Base-by-base conservation (phyloP, 2,797 vertebrate species). In the Platyrinchus mystaceus region DNA sequence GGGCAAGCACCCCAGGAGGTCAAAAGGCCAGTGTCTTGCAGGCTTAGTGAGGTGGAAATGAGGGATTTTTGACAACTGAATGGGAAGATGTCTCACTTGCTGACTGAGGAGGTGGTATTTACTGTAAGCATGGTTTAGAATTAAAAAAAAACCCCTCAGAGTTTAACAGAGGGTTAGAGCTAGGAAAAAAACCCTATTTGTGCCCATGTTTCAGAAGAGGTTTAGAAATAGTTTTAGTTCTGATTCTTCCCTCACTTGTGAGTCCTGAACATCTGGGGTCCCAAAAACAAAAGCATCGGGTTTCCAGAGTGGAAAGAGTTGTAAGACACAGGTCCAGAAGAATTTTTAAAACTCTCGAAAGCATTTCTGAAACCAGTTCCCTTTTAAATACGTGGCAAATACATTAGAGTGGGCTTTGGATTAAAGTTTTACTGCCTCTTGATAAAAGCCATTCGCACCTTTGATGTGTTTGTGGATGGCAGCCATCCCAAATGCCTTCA, bases 341-440 rank as follows among this genome's bases (percentile, higher is more conserved):
- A 96, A 94, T 83, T 93, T 94, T 94, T 90, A 87, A 95, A 97
- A 91, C 89, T 93, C 85, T 88, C 22, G 0, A 93, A 95, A 95
- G 88, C 60, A 41, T 86, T 95, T 94, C 88, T 97, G 92, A 94
- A 94, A 90, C 89, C 90, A 46, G 27, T 58, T 95, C 80, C 47
- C 59, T 87, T 93, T 91, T 59, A 96, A 96, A 93, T 94, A 93
- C 41, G 83, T 82, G 83, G 93, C 89, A 94, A 93, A 95, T 70
- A 88, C 77, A 84, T 93, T 91, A 56, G 95, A 91, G 85, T 68
- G 74, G 85, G 75, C 24, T 94, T 89, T 81, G 82, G 82, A 94
- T 96, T 96, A 88, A 89, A 84, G 93, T 96, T 95, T 93, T 94
- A 94, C 75, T 94, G 94, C 83, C 56, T 88, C 91, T 83, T 93